Evolutionary conservation across 2,113 vertebrate genomes (phyloP), one percentile per base, ranked within the genome.

Genomic region (Hippocampus mohnikei): DNA sequence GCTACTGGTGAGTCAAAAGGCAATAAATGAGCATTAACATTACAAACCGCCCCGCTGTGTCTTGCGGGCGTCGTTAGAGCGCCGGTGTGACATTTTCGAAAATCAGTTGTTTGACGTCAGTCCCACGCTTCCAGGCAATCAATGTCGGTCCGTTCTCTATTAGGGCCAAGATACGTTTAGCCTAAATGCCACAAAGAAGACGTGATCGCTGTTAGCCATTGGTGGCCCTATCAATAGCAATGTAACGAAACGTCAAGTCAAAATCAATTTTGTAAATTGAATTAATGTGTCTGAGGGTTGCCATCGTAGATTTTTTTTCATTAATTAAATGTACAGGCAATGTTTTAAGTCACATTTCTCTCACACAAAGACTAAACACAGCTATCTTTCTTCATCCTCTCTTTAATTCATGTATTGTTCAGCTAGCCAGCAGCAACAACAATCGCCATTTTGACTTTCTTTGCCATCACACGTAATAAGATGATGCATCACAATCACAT

Each of bases 11-110:
- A 41, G 25, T 75, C 48, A 46, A 60, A 69, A 42, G 16, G 48
- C 69, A 66, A 42, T 46, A 46, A 65, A 46, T 65, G 42, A 65
- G 63, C 42, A 44, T 66, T 50, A 62, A 59, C 66, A 62, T 37
- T 66, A 9, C 62, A 40, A 70, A 58, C 44, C 2, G 50, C 48
- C 25, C 15, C 3, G 41, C n/a, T 66, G 37, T 18, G 29, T 37
- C 16, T 52, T 9, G 42, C 42, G 53, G 52, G 13, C 71, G 56
- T 40, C 50, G 0, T 63, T 23, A 44, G 65, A 62, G 50, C 27
- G 48, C n/a, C 6, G 3, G 4, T 29, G 37, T 73, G 61, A 67
- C 61, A 66, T 69, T 72, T 62, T 10, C 11, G 61, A 23, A 44
- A 70, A 63, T 27, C n/a, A 18, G 23, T 27, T 68, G 33, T 73